phyloP scores from a whole-genome alignment of 2,797 vertebrate species.

The Tarsius wallacei region DNA sequence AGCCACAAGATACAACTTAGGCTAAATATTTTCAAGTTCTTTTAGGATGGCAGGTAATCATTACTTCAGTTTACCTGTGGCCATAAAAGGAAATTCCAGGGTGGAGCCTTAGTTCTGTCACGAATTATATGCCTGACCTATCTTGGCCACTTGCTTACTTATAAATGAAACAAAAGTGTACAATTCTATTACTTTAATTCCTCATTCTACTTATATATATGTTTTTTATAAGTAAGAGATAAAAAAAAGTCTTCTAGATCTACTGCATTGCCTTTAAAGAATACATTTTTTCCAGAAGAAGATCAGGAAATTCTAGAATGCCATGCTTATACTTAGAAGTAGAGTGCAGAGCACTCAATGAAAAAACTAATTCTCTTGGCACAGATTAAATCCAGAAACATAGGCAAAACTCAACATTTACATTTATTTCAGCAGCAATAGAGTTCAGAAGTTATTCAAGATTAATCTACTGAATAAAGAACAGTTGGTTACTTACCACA shows the following conservation, averaged over 20 bases:
- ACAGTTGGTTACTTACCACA: constrained; percentile 93
- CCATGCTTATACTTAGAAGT: constrained; percentile 18
- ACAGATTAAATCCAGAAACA: constrained; percentile 60
- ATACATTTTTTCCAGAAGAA: constrained; percentile 46
- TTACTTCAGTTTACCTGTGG: constrained; percentile 19
- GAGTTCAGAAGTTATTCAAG: constrained; percentile 8
- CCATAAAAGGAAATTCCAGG: constrained; percentile 21
- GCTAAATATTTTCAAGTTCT: constrained; percentile 8
- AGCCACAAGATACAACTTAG: constrained; percentile 8
- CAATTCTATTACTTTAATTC: constrained; percentile 36
- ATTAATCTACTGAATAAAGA: constrained; percentile 8
- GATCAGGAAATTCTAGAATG: constrained; percentile 52
- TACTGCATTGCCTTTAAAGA: constrained; percentile 19
- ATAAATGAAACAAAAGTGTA: constrained; percentile 55
- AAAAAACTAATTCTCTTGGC: constrained; percentile 15
- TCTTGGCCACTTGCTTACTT: constrained; percentile 26
- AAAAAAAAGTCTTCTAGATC: background rate
- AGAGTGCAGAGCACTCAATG: background rate
- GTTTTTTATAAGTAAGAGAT: constrained; percentile 30
- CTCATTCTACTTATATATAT: background rate
- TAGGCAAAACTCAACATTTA: background rate
- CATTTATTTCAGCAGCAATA: constrained; percentile 50
- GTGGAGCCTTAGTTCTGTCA: constrained; percentile 20
- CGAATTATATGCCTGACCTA: background rate
- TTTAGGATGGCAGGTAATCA: background rate